Evolutionary conservation across 2,113 vertebrate genomes (phyloP).

Genomic region (Brachyistius frenatus): DNA sequence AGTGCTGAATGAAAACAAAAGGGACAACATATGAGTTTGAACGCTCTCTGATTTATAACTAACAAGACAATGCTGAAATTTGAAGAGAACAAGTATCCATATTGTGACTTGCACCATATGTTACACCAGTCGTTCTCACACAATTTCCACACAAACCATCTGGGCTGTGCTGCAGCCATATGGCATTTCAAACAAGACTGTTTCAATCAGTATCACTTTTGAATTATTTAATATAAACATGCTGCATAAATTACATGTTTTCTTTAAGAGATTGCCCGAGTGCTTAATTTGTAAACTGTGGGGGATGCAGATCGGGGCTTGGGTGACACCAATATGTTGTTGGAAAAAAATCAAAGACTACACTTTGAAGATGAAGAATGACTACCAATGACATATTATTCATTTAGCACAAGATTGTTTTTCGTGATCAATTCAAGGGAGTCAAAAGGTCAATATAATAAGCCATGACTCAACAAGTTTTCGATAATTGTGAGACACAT

Average conservation of each 20-base stretch:
- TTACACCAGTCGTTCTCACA: slow-evolving; percentile 48
- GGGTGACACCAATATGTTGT: slow-evolving; percentile 16
- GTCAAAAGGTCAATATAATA: background rate
- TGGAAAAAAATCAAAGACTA: slow-evolving; percentile 6
- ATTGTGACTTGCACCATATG: slow-evolving; percentile 75
- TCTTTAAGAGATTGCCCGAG: slow-evolving; percentile 30
- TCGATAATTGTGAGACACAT: background rate
- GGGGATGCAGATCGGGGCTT: background rate
- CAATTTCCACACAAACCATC: slow-evolving; percentile 71
- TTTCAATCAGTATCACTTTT: slow-evolving; percentile 64
- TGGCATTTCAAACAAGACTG: slow-evolving; percentile 73
- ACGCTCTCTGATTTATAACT: background rate
- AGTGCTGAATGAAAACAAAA: slow-evolving; percentile 80
- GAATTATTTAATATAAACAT: slow-evolving; percentile 71
- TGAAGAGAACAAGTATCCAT: slow-evolving; percentile 49
- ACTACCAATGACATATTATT: slow-evolving; percentile 5
- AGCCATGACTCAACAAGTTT: background rate
- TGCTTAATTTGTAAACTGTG: slow-evolving; percentile 49
- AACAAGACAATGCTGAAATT: slow-evolving; percentile 26
- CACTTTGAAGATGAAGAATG: slow-evolving; percentile 18
- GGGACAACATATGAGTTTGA: background rate
- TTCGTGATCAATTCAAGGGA: slow-evolving; percentile 14
- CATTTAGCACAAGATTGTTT: background rate
- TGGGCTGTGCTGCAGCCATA: slow-evolving; percentile 70
- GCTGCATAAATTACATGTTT: slow-evolving; percentile 63